A percentile compares a stretch with the other conserved stretches of the same genome.
Evolutionary conservation across 2,888 invertebrate genomes (phyloP).

Genomic region (Lepidochitona cinerea): DNA sequence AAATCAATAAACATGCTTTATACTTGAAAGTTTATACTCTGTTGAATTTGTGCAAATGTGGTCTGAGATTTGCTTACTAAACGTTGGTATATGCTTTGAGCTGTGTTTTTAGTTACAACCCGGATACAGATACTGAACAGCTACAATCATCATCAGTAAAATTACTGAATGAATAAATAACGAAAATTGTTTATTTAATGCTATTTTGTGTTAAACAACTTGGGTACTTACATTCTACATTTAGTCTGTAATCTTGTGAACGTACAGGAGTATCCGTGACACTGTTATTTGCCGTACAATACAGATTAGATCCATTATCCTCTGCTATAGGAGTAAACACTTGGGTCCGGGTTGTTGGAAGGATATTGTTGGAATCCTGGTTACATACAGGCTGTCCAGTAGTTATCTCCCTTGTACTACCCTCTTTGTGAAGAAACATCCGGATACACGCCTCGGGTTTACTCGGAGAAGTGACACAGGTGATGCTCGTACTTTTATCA

Average conservation of each 20-base stretch:
- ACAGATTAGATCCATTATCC: not conserved
- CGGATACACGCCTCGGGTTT: not conserved
- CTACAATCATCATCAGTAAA: too few species aligned
- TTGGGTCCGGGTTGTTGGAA: not conserved
- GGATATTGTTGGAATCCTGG: not conserved
- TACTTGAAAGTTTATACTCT: too few species aligned
- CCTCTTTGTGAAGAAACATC: not conserved
- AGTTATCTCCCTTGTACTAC: not conserved
- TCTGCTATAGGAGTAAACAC: not conserved
- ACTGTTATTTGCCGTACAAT: not conserved
- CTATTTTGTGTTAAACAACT: too few species aligned
- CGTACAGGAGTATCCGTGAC: not conserved
- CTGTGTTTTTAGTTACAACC: too few species aligned
- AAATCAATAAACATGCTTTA: too few species aligned
- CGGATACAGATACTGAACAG: too few species aligned
- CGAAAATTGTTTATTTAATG: too few species aligned
- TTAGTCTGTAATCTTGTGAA: not conserved
- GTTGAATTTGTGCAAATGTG: too few species aligned
- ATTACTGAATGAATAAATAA: too few species aligned
- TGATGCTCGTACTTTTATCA: not conserved
- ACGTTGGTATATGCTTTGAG: too few species aligned
- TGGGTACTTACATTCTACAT: not conserved
- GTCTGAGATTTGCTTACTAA: too few species aligned
- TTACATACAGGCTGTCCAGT: not conserved
- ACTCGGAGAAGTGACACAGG: not conserved